These are phyloP conservation scores for Gorsachius magnificus DNA, from an alignment of 2,797 vertebrate species.

Conservation along the genomic window DNA sequence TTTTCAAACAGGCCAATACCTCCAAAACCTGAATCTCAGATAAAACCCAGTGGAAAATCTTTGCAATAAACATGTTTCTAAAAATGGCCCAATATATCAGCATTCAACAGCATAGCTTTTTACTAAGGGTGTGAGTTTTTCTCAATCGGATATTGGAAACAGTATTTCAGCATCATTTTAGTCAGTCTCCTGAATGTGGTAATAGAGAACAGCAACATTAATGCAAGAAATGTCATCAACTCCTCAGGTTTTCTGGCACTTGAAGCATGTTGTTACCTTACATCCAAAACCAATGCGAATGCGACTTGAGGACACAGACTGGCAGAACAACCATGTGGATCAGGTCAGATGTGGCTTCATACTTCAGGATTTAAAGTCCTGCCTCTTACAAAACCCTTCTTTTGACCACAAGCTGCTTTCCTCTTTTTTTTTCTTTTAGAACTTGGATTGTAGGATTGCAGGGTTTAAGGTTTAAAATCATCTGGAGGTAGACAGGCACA, in stretches of 20 bases:
- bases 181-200: background rate
- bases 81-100: background rate
- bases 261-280: background rate
- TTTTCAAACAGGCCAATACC: background rate
- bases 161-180: background rate
- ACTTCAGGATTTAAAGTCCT: background rate
- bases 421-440: background rate
- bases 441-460: background rate
- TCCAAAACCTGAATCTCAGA: background rate
- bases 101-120: background rate
- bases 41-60: background rate
- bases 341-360: background rate
- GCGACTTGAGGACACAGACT: background rate
- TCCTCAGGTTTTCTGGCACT: background rate
- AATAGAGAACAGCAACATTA: background rate
- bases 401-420: background rate
- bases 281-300: background rate
- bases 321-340: background rate
- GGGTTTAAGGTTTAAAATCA: background rate
- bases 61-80: background rate
- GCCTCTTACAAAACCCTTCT: background rate
- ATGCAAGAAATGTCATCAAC: background rate
- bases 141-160: background rate
- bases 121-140: background rate
- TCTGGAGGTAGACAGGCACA: background rate